Evolutionary conservation across 1,140 invertebrate genomes (phyloP).

Genomic region (Littorina saxatilis): DNA sequence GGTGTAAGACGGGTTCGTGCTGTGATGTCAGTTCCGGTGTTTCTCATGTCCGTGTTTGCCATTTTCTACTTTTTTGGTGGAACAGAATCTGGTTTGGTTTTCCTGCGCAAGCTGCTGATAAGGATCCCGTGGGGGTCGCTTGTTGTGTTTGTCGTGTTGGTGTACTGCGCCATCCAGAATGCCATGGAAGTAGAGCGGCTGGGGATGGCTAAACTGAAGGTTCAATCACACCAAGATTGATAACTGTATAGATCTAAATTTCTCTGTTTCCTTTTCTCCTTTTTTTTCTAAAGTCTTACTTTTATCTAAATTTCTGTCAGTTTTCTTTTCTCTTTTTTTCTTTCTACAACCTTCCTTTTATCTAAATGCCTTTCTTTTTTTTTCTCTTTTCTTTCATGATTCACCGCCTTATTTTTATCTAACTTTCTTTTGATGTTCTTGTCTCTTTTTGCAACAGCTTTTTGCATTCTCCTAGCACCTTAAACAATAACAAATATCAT

Average conservation of each 20-base stretch:
- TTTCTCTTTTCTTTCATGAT: not conserved
- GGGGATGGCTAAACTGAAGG: conserved; percentile 15
- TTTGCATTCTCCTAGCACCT: too few relatives aligned
- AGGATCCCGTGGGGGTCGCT: conserved; percentile 36
- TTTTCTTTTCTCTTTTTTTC: not conserved
- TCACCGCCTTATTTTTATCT: not conserved
- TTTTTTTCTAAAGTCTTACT: too few relatives aligned
- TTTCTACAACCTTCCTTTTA: not conserved
- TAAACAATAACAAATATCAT: too few relatives aligned
- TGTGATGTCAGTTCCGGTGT: conserved; percentile 82
- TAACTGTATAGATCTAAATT: too few relatives aligned
- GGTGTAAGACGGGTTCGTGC: conserved; percentile 81
- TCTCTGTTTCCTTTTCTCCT: too few relatives aligned
- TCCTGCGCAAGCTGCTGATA: conserved; percentile 76
- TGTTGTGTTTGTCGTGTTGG: conserved; percentile 7
- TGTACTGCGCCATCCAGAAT: conserved; percentile 41
- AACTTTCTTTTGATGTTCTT: too few relatives aligned
- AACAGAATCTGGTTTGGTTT: conserved; percentile 82
- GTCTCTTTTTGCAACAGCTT: too few relatives aligned
- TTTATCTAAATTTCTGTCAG: not conserved
- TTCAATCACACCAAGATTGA: not conserved
- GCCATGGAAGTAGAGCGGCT: conserved; percentile 33
- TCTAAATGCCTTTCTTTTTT: not conserved
- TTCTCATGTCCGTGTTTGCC: conserved; percentile 86
- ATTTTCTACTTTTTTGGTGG: conserved; percentile 92